A percentile compares a stretch with the other conserved stretches of the same genome.
Evolutionary conservation across 2,113 vertebrate species (phyloP).

Genomic region (Hypocryptadius cinnamomeus): DNA sequence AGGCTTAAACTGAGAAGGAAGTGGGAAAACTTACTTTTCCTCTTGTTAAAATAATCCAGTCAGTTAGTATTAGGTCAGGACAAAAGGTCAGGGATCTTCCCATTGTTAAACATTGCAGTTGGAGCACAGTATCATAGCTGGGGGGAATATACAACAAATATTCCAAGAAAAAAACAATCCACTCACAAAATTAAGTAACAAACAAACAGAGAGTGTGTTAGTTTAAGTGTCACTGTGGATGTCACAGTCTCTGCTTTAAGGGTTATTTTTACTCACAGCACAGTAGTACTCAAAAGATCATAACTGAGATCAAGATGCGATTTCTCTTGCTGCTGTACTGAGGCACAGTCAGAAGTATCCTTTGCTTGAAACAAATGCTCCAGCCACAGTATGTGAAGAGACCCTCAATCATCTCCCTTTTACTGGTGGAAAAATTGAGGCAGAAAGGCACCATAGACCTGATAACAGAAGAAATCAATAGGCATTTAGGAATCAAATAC

Average conservation of each 20-base stretch:
- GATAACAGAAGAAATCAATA: neutral
- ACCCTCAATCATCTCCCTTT: neutral
- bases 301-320: neutral
- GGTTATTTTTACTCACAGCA: neutral
- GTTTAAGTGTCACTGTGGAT: neutral
- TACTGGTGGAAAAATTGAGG: neutral
- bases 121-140: neutral
- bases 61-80: constrained; percentile 10
- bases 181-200: neutral
- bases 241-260: neutral
- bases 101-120: neutral
- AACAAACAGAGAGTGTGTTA: neutral
- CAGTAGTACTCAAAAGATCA: neutral
- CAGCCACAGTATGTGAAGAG: neutral
- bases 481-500: neutral
- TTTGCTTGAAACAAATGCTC: neutral
- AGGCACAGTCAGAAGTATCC: neutral
- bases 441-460: neutral
- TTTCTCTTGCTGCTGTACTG: neutral
- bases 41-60: constrained; percentile 20
- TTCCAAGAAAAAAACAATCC: neutral
- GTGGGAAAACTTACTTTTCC: constrained; percentile 36
- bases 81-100: constrained; percentile 36
- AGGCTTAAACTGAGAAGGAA: neutral
- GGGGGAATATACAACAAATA: neutral